Evolutionary conservation across 2,888 invertebrate species (phyloP).

Genomic region (Hyles lineata): DNA sequence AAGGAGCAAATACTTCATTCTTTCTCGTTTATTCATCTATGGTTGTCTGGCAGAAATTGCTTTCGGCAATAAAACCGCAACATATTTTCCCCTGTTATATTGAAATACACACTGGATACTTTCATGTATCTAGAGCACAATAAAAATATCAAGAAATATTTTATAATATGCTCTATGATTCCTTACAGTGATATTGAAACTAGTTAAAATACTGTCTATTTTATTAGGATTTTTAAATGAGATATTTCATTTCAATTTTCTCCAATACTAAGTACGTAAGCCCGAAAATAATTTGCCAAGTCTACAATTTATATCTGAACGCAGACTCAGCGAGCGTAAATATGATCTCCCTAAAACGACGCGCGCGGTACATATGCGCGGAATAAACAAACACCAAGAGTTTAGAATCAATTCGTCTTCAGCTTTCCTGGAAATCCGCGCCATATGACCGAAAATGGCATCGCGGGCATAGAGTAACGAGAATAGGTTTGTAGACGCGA

Average conservation of each 20-base stretch:
- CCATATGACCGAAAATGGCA: constrained; percentile 51
- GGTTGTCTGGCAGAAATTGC: too few species aligned
- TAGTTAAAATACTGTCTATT: too few species aligned
- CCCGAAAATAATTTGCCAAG: background rate
- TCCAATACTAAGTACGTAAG: background rate
- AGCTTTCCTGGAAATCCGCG: constrained; percentile 53
- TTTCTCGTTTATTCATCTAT: too few species aligned
- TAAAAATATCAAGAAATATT: too few species aligned
- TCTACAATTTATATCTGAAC: background rate
- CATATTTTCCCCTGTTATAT: too few species aligned
- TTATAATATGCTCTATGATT: too few species aligned
- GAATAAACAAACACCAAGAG: constrained; percentile 15
- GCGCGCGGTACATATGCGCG: constrained; percentile 3
- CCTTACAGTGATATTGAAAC: too few species aligned
- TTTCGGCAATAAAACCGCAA: too few species aligned
- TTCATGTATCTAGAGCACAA: too few species aligned
- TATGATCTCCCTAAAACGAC: background rate
- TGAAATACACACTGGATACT: too few species aligned
- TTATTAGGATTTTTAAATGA: background rate
- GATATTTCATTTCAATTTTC: background rate
- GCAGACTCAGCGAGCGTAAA: background rate
- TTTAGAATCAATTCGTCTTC: constrained; percentile 30
- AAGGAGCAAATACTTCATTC: too few species aligned
- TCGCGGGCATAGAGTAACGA: constrained; percentile 43
- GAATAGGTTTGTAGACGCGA: background rate